These are phyloP conservation scores for Drosophila vallismaia DNA, from an alignment of 2,888 invertebrate species.

Conservation along the genomic window DNA sequence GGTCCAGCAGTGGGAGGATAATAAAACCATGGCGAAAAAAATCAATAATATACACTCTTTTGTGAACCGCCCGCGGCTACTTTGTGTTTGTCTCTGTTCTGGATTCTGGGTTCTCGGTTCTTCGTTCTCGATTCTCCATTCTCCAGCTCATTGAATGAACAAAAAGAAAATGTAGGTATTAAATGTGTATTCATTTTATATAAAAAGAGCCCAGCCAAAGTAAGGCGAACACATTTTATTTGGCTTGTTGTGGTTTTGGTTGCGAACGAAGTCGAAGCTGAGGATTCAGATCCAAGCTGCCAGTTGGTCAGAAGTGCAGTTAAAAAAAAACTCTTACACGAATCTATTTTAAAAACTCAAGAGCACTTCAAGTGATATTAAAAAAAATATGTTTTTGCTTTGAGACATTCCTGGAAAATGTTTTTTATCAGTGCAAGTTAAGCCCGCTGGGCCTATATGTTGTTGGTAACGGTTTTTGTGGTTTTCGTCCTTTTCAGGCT, in stretches of 20 bases:
- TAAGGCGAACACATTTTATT: conserved; percentile 65
- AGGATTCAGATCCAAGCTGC: conserved; percentile 24
- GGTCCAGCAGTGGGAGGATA: conserved; percentile 26
- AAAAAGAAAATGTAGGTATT: conserved; percentile 26
- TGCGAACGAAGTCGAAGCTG: conserved; percentile 30
- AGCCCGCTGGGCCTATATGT: conserved; percentile 65
- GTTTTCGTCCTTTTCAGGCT: conserved; percentile 61
- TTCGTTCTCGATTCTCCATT: not conserved
- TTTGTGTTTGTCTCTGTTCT: conserved; percentile 54
- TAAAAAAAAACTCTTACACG: not conserved
- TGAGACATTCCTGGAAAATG: no score
- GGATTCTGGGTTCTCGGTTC: no score
- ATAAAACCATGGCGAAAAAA: conserved; percentile 55
- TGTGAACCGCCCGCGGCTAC: conserved; percentile 65
- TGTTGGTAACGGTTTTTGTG: conserved; percentile 66
- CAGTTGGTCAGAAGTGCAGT: conserved; percentile 32
- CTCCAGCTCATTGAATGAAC: conserved; percentile 13
- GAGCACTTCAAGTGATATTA: no score
- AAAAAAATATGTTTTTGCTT: no score
- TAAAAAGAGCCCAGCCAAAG: conserved; percentile 33
- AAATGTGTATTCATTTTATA: conserved; percentile 11
- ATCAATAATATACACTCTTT: conserved; percentile 64
- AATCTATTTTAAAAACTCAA: no score
- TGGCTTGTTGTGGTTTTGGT: conserved; percentile 69
- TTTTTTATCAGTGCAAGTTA: conserved; percentile 26